A percentile compares a stretch with the other conserved stretches of the same genome.
phyloP scores from a whole-genome alignment of 2,888 invertebrate genomes.

The Xestia c-nigrum region DNA sequence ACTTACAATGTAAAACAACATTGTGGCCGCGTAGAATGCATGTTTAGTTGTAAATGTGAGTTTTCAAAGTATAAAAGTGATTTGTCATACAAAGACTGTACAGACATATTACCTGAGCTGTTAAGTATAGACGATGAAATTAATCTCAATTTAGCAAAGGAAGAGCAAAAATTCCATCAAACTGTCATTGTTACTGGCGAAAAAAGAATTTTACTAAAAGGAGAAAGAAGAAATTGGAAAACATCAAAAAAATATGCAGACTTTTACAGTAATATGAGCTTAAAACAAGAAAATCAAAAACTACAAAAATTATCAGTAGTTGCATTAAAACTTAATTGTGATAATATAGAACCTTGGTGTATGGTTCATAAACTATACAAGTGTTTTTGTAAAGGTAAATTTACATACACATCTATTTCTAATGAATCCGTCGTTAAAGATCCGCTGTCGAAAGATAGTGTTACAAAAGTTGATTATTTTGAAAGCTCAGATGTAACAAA shows the following conservation, averaged over 20 bases:
- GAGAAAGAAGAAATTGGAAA: conserved; percentile 90
- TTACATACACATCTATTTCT: conserved; percentile 65
- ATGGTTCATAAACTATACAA: conserved; percentile 92
- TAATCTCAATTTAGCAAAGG: conserved; percentile 91
- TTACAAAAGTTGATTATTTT: conserved; percentile 25
- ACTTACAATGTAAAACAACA: conserved; percentile 88
- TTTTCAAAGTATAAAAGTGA: conserved; percentile 77
- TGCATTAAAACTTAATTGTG: conserved; percentile 75
- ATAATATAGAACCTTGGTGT: conserved; percentile 91
- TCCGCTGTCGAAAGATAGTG: conserved; percentile 12
- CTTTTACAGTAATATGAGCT: conserved; percentile 80
- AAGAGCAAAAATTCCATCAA: conserved; percentile 93
- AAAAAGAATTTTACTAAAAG: conserved; percentile 92
- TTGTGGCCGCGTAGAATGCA: conserved; percentile 91
- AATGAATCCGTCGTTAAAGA: conserved; percentile 42
- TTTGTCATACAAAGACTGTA: conserved; percentile 70
- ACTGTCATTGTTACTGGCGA: conserved; percentile 92
- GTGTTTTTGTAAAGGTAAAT: conserved; percentile 91
- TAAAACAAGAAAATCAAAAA: conserved; percentile 72
- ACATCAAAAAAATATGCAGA: conserved; percentile 91
- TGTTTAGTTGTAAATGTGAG: conserved; percentile 89
- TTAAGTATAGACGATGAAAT: conserved; percentile 87
- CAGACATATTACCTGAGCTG: conserved; percentile 78
- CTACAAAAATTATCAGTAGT: conserved; percentile 72
- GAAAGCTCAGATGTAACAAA: conserved; percentile 17